Conservation (phyloP, 2,113 vertebrate species). For the Crotalus helleri region DNA sequence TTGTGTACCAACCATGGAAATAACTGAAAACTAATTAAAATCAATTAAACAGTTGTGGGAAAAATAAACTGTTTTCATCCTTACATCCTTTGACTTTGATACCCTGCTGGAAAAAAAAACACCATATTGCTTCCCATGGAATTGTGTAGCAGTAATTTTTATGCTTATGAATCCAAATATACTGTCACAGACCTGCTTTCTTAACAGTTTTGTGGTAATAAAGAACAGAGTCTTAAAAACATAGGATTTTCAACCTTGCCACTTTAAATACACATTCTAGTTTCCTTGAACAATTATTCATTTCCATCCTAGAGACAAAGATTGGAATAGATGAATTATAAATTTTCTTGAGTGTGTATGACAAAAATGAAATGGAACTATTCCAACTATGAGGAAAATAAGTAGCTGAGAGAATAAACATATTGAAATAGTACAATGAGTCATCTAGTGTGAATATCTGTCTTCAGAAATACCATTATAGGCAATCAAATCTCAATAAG, state of each 20-base stretch:
- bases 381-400: constrained; percentile 15
- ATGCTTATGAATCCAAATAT: not conserved
- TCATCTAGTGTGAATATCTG: constrained; percentile 3
- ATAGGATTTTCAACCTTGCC: not conserved
- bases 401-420: constrained; percentile 18
- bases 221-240: not conserved
- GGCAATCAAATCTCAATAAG: not conserved
- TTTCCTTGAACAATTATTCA: not conserved
- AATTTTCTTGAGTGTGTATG: not conserved
- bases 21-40: not conserved
- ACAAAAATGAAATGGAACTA: constrained; percentile 5
- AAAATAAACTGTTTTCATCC: not conserved
- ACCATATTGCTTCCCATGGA: not conserved
- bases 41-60: not conserved
- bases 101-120: not conserved
- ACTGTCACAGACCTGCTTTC: not conserved
- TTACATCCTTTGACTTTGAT: not conserved
- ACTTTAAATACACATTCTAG: not conserved
- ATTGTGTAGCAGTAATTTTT: not conserved
- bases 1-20: not conserved
- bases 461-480: constrained; percentile 6
- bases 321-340: not conserved
- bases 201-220: not conserved
- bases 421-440: constrained; percentile 25
- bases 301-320: not conserved